Conservation (phyloP, 2,888 invertebrate genomes). For the Orthosia gothica region DNA sequence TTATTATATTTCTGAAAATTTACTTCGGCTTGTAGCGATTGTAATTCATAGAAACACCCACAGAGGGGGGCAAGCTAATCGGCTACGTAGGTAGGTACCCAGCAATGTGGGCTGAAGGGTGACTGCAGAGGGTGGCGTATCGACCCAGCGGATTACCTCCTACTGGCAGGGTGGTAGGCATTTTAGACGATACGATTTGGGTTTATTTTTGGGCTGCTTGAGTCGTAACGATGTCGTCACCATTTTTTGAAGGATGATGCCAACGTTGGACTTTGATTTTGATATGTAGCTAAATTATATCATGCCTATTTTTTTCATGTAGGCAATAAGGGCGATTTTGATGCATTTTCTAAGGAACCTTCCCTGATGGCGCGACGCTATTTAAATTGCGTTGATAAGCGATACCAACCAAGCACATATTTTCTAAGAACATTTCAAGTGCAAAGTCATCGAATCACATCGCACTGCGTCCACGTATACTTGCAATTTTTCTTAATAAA, state of each 20-base stretch:
- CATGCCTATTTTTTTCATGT: too few species aligned
- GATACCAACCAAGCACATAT: too few species aligned
- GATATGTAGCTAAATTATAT: too few species aligned
- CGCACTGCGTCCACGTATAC: too few species aligned
- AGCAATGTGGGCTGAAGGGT: constrained; percentile 57
- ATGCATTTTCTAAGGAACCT: too few species aligned
- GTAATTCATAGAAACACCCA: constrained; percentile 66
- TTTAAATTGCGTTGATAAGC: too few species aligned
- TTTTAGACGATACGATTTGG: constrained; percentile 53
- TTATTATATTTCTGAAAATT: constrained; percentile 25
- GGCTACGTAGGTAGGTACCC: constrained; percentile 62
- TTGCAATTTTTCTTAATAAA: too few species aligned
- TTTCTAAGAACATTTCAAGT: too few species aligned
- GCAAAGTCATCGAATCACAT: too few species aligned
- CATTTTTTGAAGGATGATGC: not conserved
- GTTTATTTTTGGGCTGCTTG: not conserved
- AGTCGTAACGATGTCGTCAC: constrained; percentile 21
- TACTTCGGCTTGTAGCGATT: constrained; percentile 38
- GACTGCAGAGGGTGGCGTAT: constrained; percentile 67
- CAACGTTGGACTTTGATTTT: not conserved
- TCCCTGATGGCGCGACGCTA: too few species aligned
- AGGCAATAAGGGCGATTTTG: too few species aligned
- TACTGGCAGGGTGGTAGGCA: constrained; percentile 40
- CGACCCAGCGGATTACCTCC: constrained; percentile 71
- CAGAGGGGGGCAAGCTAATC: constrained; percentile 52